Evolutionary conservation across 92 coral and sea anemone species (phyloP).

Genomic region (Diadumene lineata): DNA sequence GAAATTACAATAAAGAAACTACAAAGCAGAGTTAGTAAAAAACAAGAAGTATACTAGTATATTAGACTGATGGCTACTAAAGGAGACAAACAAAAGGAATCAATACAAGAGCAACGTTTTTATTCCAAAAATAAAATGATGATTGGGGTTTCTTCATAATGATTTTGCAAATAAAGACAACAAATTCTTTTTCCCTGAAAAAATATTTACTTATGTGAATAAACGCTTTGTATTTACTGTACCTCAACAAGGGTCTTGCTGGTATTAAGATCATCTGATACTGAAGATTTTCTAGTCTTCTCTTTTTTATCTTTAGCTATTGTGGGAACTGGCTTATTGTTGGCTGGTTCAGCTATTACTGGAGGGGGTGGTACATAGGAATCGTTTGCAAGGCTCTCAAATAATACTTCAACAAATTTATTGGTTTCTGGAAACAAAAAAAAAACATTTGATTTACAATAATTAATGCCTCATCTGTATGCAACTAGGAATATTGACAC

Average conservation of each 20-base stretch:
- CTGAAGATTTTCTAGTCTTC: constrained; percentile 51
- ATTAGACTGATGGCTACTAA: too few relatives aligned
- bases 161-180: too few relatives aligned
- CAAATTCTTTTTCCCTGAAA: too few relatives aligned
- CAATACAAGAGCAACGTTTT: too few relatives aligned
- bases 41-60: too few relatives aligned
- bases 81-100: too few relatives aligned
- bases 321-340: constrained; percentile 26
- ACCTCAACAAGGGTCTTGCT: constrained; percentile 51
- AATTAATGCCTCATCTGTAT: constrained; percentile 4
- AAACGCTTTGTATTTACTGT: neutral
- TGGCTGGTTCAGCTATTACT: constrained; percentile 41
- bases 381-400: constrained; percentile 77
- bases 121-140: too few relatives aligned
- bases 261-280: constrained; percentile 54
- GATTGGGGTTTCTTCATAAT: too few relatives aligned
- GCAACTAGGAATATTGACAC: too few relatives aligned
- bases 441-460: neutral
- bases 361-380: constrained; percentile 73
- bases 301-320: constrained; percentile 31
- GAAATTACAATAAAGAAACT: neutral
- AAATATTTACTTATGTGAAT: neutral
- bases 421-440: constrained; percentile 56
- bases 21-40: neutral
- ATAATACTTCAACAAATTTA: constrained; percentile 82